Evolutionary conservation across 1,140 invertebrate genomes (phyloP), one percentile per base, ranked within the genome.

Genomic region (Dreissena rostriformis): DNA sequence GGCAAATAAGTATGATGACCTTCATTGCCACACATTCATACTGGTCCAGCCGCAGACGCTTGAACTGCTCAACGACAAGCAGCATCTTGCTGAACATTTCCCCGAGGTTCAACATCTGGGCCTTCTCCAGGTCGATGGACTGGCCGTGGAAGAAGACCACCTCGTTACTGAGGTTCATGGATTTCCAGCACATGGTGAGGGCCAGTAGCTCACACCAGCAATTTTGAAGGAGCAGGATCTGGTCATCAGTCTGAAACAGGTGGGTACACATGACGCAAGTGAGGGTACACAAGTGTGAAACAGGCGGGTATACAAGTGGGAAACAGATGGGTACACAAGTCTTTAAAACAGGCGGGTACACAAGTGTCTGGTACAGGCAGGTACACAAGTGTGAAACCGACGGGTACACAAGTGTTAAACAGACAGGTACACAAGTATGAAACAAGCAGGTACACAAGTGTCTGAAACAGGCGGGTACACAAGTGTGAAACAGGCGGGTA

Each of bases 21-120:
- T 99, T 99, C 95, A 99, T 96, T 75, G 97, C 97, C 84, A 98
- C 97, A 93, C 98, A 99, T 94, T 99, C 98, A 92, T 98, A 98
- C 90, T 97, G 96, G 93, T 99, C 98, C n/a, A 99, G 96, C 87
- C 97, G 95, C 55, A 99, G 94, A 87, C 97, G 94, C 86, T 97
- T 94, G 82, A 99, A 94, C 92, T 98, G 97, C 91, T 99, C 97
- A 0, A 98, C 98, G 89, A 99, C 97, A 92, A 97, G 97, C 75
- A 99, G 94, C 97, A 99, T 98, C 70, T 97, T 95, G 91, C 98
- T 97, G 86, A 99, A 88, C 66, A 93, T 87, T 29, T 93, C 92
- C 19, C 90, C 90, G 73, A 91, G 92, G 0, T 96, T 96, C 51
- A 96, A 94, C 90, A 96, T 95, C 86, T 95, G 95, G 10, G 96